Base-by-base conservation (phyloP, 1,140 invertebrate genomes). In the Drosophila lowei region DNA sequence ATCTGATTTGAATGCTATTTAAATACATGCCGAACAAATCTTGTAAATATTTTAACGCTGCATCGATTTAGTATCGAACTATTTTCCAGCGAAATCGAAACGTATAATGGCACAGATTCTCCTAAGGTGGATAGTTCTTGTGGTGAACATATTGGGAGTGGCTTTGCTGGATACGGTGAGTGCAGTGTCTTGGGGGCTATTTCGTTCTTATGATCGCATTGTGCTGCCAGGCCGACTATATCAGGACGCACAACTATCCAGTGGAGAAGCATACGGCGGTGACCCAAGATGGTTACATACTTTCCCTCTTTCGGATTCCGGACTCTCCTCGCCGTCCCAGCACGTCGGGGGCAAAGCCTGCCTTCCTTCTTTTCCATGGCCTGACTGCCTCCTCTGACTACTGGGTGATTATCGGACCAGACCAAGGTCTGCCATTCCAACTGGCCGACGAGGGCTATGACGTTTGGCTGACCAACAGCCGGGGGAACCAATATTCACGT, bases 281-380 rank as follows among this genome's bases (percentile, higher is more conserved):
- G 2, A 93, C 93, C 0, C 55, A 81, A n/a, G 93, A 93, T 90
- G 92, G 92, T n/a, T 93, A 93, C 60, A 90, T 93, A 4, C 68
- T 93, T 16, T 89, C 77, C 13, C 66, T 93, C 34, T 92, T 92
- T 65, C 84, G 93, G 3, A 72, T 83, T 18, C 61, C 61, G 6
- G n/a, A 44, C 23, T 56, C 58, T 1, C 58, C 46, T 13, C 66
- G 30, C 9, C 28, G 48, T 15, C 47, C 60, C 13, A 11, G 54
- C 13, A 38, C 28, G 15, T 42, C 11, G n/a, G 18, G 41, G 21
- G 11, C 15, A 1, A 62, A 59, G 34, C 57, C 61, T 9, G 91
- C 93, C 13, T 93, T 95, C 7, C 91, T 94, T 6, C 74, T 96
- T 0, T 95, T 96, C 77, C 96, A 97, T 86, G 96, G 96, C 0